A percentile compares a stretch with the other conserved stretches of the same genome.
Evolutionary conservation across 2,113 vertebrate genomes (phyloP).

Genomic region (Crypturellus undulatus): DNA sequence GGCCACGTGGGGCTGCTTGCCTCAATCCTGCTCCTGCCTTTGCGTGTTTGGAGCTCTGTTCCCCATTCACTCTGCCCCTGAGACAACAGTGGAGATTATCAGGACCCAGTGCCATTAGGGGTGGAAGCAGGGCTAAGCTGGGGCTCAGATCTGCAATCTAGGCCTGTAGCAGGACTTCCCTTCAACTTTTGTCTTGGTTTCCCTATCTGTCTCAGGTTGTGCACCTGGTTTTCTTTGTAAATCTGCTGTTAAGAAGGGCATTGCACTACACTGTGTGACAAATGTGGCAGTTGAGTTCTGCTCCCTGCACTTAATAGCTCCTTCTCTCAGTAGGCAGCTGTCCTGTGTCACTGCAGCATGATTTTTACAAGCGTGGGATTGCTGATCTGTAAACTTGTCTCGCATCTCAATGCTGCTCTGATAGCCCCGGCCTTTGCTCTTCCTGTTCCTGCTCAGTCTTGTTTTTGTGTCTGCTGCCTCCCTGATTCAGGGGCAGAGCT

Average conservation of each 20-base stretch:
- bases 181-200: not conserved
- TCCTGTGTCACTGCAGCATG: not conserved
- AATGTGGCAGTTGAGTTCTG: not conserved
- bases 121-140: not conserved
- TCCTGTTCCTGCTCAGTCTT: rapidly evolving
- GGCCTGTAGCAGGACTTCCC: not conserved
- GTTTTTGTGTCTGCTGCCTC: not conserved
- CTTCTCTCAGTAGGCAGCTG: not conserved
- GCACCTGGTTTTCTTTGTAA: not conserved
- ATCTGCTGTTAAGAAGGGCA: not conserved
- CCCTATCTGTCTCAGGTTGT: not conserved
- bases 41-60: not conserved
- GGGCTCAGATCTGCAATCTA: not conserved
- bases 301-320: not conserved
- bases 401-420: not conserved
- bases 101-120: rapidly evolving
- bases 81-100: not conserved
- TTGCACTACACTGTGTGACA: rapidly evolving
- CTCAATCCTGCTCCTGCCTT: not conserved
- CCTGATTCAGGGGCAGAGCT: not conserved
- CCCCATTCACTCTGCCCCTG: not conserved
- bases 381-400: not conserved
- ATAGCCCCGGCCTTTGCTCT: not conserved
- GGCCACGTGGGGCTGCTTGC: not conserved
- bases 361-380: not conserved